phyloP scores from a whole-genome alignment of 2,888 invertebrate genomes.

The Pyrrhosoma nymphula region DNA sequence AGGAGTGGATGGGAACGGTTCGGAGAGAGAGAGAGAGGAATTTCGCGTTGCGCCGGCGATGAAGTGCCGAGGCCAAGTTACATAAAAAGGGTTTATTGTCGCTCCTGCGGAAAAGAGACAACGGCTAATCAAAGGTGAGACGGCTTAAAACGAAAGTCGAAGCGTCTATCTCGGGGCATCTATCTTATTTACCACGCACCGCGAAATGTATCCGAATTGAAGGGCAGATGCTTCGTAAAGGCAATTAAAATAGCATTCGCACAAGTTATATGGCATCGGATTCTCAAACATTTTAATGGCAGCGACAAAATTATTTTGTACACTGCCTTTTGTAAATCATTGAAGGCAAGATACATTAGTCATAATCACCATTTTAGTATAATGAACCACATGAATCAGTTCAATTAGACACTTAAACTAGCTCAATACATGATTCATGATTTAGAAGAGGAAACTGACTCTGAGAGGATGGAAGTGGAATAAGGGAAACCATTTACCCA shows the following conservation, averaged over 20 bases:
- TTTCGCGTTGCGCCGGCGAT: conserved; percentile 14
- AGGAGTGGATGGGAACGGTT: no score
- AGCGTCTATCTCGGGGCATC: not conserved
- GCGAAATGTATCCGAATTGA: not conserved
- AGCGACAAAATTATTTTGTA: no score
- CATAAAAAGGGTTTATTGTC: conserved; percentile 1
- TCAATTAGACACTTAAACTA: not conserved
- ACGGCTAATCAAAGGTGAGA: conserved; percentile 14
- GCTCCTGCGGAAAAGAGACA: not conserved
- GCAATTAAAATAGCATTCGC: not conserved
- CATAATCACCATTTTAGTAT: not conserved
- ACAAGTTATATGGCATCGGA: not conserved
- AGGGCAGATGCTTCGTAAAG: not conserved
- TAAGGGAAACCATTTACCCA: no score
- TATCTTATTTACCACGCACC: not conserved
- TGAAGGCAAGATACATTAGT: no score
- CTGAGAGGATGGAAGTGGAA: no score
- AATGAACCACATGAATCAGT: not conserved
- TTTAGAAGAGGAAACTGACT: no score
- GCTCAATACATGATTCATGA: no score
- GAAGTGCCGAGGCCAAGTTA: not conserved
- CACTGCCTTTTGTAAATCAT: no score
- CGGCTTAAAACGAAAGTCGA: not conserved
- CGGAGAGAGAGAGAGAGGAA: not conserved
- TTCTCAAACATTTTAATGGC: no score